These are phyloP conservation scores for Myopa tessellatipennis DNA, from an alignment of 2,888 invertebrate genomes.

Conservation along the genomic window DNA sequence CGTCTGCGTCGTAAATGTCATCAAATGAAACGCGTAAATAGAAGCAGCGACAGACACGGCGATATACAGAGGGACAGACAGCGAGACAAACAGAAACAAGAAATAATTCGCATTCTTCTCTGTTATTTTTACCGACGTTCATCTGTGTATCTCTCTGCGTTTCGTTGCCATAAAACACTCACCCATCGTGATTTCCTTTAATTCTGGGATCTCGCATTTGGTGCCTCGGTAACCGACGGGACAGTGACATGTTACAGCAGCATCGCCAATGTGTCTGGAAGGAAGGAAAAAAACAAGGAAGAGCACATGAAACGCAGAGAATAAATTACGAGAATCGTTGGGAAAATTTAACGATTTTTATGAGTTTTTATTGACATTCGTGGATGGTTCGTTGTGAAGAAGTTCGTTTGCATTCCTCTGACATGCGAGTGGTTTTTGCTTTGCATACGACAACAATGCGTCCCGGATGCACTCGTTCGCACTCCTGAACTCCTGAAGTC, in stretches of 20 bases:
- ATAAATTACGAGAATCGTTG: background rate
- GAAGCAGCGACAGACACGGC: background rate
- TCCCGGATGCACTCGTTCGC: too few species aligned
- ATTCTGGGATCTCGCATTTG: slow-evolving; percentile 75
- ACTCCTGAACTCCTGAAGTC: too few species aligned
- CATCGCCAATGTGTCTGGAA: slow-evolving; percentile 81
- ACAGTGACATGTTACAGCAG: slow-evolving; percentile 79
- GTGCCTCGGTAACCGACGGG: slow-evolving; percentile 76
- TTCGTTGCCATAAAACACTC: slow-evolving; percentile 51
- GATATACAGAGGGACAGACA: too few species aligned
- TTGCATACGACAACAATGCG: too few species aligned
- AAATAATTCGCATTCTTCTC: background rate
- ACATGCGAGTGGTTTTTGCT: too few species aligned
- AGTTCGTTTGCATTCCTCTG: too few species aligned
- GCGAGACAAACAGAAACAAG: too few species aligned
- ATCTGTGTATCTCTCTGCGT: background rate
- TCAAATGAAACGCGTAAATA: too few species aligned
- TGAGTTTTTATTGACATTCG: background rate
- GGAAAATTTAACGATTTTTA: slow-evolving; percentile 9
- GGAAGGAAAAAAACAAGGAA: slow-evolving; percentile 22
- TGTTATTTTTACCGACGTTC: background rate
- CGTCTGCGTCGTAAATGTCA: too few species aligned
- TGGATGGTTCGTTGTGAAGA: background rate
- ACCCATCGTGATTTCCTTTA: slow-evolving; percentile 64
- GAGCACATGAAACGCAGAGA: background rate